Conservation (phyloP, 2,888 invertebrate species). For the Leucozona laternaria region DNA sequence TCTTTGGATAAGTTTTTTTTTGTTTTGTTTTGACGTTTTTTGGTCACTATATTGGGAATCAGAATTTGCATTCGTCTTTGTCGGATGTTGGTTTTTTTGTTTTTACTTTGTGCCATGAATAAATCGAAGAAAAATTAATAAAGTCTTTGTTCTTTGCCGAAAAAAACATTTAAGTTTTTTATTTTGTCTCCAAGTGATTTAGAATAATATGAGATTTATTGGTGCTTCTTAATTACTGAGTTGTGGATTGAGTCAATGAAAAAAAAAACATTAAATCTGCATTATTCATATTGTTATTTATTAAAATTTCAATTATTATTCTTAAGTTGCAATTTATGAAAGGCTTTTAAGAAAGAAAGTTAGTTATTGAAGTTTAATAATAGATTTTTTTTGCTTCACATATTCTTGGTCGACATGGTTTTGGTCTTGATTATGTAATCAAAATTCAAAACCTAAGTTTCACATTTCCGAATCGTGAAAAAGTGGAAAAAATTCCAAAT, state of each 20-base stretch:
- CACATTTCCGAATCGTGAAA: no score
- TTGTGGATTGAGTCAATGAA: neutral
- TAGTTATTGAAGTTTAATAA: no score
- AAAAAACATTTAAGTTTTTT: neutral
- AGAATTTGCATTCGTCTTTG: constrained; percentile 49
- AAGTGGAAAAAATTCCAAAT: no score
- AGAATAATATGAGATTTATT: neutral
- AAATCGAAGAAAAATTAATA: constrained; percentile 68
- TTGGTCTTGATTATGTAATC: no score
- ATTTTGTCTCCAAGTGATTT: neutral
- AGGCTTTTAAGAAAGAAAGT: neutral
- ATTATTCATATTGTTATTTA: neutral
- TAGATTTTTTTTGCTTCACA: no score
- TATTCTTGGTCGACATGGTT: no score
- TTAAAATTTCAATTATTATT: neutral
- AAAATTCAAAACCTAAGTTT: no score
- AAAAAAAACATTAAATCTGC: neutral
- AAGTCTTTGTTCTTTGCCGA: constrained; percentile 61
- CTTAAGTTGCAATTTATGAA: neutral
- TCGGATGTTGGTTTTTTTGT: constrained; percentile 36
- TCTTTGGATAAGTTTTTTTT: constrained; percentile 16
- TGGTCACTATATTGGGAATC: constrained; percentile 22
- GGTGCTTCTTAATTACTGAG: neutral
- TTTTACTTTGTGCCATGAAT: constrained; percentile 31
- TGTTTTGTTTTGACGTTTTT: constrained; percentile 44